Evolutionary conservation across 2,797 vertebrate species (phyloP).

Genomic region (Allochrocebus solatus): DNA sequence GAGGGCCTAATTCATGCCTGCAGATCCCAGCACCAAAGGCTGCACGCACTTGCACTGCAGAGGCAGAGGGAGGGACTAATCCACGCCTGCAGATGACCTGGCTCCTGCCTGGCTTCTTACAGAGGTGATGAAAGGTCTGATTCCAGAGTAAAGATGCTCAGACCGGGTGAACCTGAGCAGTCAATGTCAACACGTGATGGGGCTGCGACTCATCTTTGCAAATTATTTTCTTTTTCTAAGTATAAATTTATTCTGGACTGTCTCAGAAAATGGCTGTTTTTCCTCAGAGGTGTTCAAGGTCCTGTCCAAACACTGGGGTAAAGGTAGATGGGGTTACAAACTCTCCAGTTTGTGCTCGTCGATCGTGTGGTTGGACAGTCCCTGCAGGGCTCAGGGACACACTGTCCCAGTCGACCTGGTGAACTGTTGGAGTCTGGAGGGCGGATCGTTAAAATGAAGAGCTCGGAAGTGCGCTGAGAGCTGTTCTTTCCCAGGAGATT

Average conservation of each 20-base stretch:
- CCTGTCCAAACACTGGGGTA: background rate
- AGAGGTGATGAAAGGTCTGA: no score
- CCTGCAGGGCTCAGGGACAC: background rate
- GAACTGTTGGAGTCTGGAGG: background rate
- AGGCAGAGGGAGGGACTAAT: no score
- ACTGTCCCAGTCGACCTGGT: rapidly evolving
- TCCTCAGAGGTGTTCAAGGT: no score
- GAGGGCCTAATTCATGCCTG: no score
- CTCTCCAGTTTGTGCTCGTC: background rate
- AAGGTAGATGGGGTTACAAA: background rate
- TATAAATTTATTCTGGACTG: no score
- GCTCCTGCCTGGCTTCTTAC: background rate
- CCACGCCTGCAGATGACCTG: rapidly evolving
- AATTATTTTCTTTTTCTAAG: no score
- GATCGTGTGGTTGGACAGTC: background rate
- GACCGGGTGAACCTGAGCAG: no score
- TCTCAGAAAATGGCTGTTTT: background rate
- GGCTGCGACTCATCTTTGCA: background rate
- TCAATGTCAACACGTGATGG: background rate
- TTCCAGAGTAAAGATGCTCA: background rate
- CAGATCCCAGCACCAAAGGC: no score
- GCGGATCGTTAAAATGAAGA: no score
- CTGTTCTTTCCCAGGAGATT: no score
- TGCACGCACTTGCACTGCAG: no score
- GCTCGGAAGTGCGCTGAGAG: background rate